Base-by-base conservation (phyloP, 2,888 invertebrate species). In the Aromia moschata region DNA sequence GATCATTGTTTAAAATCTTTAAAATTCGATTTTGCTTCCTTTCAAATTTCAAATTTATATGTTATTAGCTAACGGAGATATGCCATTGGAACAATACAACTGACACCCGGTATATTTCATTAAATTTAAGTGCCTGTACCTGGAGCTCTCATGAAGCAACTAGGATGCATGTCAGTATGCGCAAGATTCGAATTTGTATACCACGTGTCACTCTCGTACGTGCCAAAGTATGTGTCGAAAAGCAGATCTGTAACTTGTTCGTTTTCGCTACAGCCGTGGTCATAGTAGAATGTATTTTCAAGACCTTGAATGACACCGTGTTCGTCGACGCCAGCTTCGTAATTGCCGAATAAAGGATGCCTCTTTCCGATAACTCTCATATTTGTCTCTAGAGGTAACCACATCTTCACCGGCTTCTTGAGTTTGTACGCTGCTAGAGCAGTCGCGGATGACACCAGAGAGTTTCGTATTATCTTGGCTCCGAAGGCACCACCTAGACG, bases 401-500 rank as follows among this genome's bases (percentile, higher is more conserved):
- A 84, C 53, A 93, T 85, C 5, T 91, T 84, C 0, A 90, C 88
- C 0, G 93, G 90, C 15, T 81, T 74, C 73, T 85, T 83, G 41
- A 86, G 75, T 33, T 84, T 82, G 61, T 85, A 77, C 0, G 90
- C 86, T 0, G 87, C 92, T 4, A 94, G 73, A 0, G 90, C 88
- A 62, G 89, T 86, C 0, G 89, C 88, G 14, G 85, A 83, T 0
- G 89, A 84, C 0, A 87, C 75, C 9, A 84, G 80, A n/a, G 82
- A 77, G 2, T 84, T 77, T 1, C 92, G 84, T 0, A 86, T 83
- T 49, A 91, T 86, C 77, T 94, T 95, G 0, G 84, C 85, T 0
- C 94, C 94, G 74, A 90, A 95, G 0, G 83, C 91, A 5, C 94
- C 94, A 1, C 94, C 94, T 0, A 93, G 65, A 20, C 93, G 85